These are phyloP conservation scores for Megaptera novaeangliae DNA, from an alignment of 2,113 vertebrate genomes.

Conservation along the genomic window DNA sequence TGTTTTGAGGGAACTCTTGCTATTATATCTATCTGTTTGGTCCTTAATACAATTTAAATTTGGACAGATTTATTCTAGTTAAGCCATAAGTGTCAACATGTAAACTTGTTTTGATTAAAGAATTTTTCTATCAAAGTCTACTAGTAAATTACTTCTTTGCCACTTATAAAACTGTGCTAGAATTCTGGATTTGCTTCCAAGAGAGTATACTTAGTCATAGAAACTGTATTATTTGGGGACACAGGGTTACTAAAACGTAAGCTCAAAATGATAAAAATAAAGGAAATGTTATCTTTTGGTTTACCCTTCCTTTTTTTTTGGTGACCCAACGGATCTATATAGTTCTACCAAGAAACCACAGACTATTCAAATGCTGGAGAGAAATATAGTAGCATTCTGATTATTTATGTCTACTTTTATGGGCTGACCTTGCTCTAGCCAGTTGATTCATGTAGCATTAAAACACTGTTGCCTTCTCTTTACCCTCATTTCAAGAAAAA, in stretches of 20 bases:
- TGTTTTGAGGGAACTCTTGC: constrained; percentile 39
- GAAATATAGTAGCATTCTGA: not conserved
- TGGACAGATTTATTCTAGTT: constrained; percentile 60
- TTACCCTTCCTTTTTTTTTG: not conserved
- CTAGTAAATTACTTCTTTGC: constrained; percentile 54
- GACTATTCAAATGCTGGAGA: not conserved
- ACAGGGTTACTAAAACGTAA: not conserved
- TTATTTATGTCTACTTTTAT: not conserved
- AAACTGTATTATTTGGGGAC: not conserved
- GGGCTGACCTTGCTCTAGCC: not conserved
- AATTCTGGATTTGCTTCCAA: not conserved
- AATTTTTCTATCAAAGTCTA: constrained; percentile 65
- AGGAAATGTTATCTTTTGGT: not conserved
- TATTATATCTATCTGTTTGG: constrained; percentile 32
- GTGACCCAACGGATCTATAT: not conserved
- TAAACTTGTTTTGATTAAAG: constrained; percentile 70
- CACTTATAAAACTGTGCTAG: not conserved
- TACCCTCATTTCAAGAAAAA: not conserved
- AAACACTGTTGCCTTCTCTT: constrained; percentile 1
- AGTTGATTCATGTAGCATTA: not conserved
- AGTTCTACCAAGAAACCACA: not conserved
- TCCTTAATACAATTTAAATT: constrained; percentile 50
- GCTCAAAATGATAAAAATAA: not conserved
- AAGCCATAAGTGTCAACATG: constrained; percentile 64
- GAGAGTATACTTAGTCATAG: not conserved